Evolutionary conservation across 1,140 invertebrate species (phyloP).

Genomic region (Anastatus disparis): DNA sequence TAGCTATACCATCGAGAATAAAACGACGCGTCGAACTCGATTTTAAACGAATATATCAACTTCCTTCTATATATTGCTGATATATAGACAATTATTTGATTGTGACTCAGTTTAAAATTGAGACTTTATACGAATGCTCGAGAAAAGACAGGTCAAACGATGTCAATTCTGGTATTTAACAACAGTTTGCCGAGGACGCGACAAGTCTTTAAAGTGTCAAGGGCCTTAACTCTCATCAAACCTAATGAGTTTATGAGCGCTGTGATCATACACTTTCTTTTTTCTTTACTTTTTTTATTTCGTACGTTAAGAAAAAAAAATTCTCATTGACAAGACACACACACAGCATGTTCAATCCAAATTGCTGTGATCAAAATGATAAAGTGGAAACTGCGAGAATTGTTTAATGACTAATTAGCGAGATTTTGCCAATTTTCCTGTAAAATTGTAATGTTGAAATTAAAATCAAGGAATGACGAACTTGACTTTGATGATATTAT

Average conservation of each 20-base stretch:
- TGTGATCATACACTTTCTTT: neutral
- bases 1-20: too few species aligned
- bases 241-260: constrained; percentile 55
- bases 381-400: constrained; percentile 23
- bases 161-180: constrained; percentile 63
- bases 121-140: constrained; percentile 23
- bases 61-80: neutral
- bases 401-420: constrained; percentile 29
- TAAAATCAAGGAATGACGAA: constrained; percentile 1
- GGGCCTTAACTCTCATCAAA: constrained; percentile 48
- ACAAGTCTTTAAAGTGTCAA: constrained; percentile 52
- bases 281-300: neutral
- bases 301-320: too few species aligned
- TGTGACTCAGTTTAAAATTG: constrained; percentile 39
- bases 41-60: constrained; percentile 26
- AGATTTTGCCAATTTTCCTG: constrained; percentile 17
- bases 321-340: too few species aligned
- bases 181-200: constrained; percentile 53
- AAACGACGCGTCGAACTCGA: neutral
- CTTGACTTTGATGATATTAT: neutral
- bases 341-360: constrained; percentile 21
- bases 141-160: constrained; percentile 61
- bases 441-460: neutral
- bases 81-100: constrained; percentile 28
- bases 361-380: constrained; percentile 11